Conservation (phyloP, 2,797 vertebrate species). For the Rhodeus uyekii region DNA sequence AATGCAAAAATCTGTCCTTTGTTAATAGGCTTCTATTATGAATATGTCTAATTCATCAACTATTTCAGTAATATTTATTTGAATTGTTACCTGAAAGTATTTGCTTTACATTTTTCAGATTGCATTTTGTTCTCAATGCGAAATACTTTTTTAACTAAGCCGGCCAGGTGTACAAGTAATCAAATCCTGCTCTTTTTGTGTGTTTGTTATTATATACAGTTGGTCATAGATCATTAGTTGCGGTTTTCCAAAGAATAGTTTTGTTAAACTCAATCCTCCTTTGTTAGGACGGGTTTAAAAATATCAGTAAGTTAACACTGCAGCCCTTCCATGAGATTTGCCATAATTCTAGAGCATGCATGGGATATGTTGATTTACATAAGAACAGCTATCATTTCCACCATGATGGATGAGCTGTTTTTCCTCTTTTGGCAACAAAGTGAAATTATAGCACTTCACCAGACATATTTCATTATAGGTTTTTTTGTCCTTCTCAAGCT, state of each 20-base stretch:
- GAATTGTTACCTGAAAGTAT: background rate
- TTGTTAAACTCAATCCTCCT: constrained; percentile 21
- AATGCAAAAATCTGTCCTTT: background rate
- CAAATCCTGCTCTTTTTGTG: constrained; percentile 15
- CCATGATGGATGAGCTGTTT: constrained; percentile 61
- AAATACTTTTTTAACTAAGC: background rate
- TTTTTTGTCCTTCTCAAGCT: constrained; percentile 38
- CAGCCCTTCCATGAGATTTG: constrained; percentile 46
- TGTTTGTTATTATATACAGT: constrained; percentile 12
- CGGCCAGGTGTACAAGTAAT: constrained; percentile 27
- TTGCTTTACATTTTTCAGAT: background rate
- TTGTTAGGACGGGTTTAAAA: constrained; percentile 46
- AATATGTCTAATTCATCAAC: background rate
- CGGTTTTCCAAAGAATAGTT: constrained; percentile 33
- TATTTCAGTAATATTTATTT: background rate
- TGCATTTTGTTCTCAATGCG: background rate
- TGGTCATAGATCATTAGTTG: constrained; percentile 42
- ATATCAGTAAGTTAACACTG: constrained; percentile 43
- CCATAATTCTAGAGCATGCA: constrained; percentile 47
- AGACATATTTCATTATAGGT: constrained; percentile 48
- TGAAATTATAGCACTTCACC: constrained; percentile 55
- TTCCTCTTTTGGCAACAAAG: constrained; percentile 59
- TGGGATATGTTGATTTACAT: constrained; percentile 57
- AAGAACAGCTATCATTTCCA: constrained; percentile 61
- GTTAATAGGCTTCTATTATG: background rate